Evolutionary conservation across 2,113 vertebrate genomes (phyloP).

Genomic region (Cyprinodon brontotheroides): DNA sequence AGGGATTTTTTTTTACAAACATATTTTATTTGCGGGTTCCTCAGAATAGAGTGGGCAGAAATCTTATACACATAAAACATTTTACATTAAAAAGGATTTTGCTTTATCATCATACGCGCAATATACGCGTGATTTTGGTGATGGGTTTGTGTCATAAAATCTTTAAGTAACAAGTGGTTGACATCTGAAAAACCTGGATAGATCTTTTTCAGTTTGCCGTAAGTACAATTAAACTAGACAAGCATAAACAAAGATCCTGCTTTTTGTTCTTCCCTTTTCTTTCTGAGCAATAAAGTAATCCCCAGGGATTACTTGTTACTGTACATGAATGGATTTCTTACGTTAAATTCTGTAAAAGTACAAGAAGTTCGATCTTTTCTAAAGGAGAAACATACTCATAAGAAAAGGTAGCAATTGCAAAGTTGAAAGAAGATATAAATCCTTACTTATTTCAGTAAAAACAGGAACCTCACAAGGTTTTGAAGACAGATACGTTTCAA

Average conservation of each 20-base stretch:
- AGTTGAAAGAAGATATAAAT: slow-evolving; percentile 45
- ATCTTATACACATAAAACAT: too few species aligned
- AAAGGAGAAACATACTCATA: slow-evolving; percentile 30
- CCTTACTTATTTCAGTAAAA: slow-evolving; percentile 41
- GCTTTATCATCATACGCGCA: too few species aligned
- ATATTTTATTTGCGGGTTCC: too few species aligned
- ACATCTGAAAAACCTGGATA: background rate
- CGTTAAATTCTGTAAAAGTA: slow-evolving; percentile 14
- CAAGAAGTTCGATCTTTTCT: slow-evolving; percentile 14
- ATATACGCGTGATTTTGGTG: background rate
- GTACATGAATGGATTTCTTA: background rate
- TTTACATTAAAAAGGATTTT: too few species aligned
- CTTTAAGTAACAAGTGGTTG: background rate
- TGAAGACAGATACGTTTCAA: slow-evolving; percentile 23
- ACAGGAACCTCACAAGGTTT: slow-evolving; percentile 16
- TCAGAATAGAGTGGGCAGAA: too few species aligned
- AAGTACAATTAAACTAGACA: background rate
- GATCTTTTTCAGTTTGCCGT: background rate
- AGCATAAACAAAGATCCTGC: background rate
- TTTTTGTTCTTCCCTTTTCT: background rate
- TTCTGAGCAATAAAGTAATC: background rate
- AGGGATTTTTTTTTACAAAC: too few species aligned
- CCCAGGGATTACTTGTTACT: slow-evolving; percentile 2
- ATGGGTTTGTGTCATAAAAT: background rate
- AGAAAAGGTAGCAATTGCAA: slow-evolving; percentile 37